Evolutionary conservation across 2,797 vertebrate genomes (phyloP).

Genomic region (Parambassis ranga): DNA sequence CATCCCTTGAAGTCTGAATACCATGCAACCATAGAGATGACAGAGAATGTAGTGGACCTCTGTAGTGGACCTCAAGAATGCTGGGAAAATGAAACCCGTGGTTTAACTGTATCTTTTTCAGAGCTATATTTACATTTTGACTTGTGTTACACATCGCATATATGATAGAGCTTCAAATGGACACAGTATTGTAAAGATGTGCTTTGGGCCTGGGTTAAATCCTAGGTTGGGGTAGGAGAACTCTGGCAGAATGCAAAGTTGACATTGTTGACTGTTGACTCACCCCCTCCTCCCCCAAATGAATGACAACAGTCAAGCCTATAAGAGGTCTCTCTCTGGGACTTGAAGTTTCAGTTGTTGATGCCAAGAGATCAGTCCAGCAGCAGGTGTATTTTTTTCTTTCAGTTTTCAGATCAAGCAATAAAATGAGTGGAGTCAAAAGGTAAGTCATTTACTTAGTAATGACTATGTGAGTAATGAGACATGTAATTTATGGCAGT

Average conservation of each 20-base stretch:
- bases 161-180: not conserved
- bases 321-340: slow-evolving; percentile 48
- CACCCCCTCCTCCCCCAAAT: slow-evolving; percentile 53
- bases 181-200: not conserved
- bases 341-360: slow-evolving; percentile 9
- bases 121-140: not conserved
- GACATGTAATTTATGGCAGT: not conserved
- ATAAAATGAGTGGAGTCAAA: slow-evolving; percentile 60
- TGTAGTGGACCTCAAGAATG: too few relatives aligned
- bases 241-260: slow-evolving; percentile 42
- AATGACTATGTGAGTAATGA: not conserved
- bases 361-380: too few relatives aligned
- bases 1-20: slow-evolving; percentile 9
- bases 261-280: slow-evolving; percentile 57
- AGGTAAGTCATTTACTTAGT: slow-evolving; percentile 45
- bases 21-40: slow-evolving; percentile 27
- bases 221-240: slow-evolving; percentile 15
- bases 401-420: slow-evolving; percentile 6
- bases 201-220: not conserved
- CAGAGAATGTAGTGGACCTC: slow-evolving; percentile 43
- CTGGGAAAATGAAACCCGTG: not conserved
- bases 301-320: slow-evolving; percentile 49
- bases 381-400: not conserved
- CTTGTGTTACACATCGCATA: too few relatives aligned
- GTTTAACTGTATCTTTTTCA: not conserved